phyloP scores from a whole-genome alignment of 2,113 vertebrate genomes.

The Thryonomys swinderianus region DNA sequence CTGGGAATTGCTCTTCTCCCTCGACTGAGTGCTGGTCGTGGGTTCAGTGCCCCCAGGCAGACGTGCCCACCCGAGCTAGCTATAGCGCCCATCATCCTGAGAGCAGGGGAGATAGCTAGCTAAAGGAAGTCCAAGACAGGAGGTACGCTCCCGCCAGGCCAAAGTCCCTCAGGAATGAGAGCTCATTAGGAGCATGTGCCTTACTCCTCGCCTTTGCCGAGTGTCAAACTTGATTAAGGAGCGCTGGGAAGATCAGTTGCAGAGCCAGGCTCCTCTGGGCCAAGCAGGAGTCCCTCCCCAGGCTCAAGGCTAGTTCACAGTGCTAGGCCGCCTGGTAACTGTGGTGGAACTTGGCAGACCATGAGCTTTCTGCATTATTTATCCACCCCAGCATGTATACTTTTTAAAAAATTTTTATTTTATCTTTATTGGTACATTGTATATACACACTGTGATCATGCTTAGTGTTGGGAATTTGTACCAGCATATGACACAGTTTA shows the following conservation, averaged over 20 bases:
- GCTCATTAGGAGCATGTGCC: slow-evolving; percentile 37
- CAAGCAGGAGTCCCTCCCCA: not conserved
- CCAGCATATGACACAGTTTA: no score
- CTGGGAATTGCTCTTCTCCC: not conserved
- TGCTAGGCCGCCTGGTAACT: slow-evolving; percentile 1
- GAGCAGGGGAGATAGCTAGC: not conserved
- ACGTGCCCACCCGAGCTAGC: accelerated
- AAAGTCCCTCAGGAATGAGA: slow-evolving; percentile 62
- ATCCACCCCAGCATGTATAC: not conserved
- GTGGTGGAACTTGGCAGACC: slow-evolving; percentile 44
- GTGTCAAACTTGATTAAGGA: slow-evolving; percentile 80
- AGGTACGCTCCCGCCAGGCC: not conserved
- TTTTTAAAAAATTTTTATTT: slow-evolving; percentile 60
- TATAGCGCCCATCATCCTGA: not conserved
- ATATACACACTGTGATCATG: no score
- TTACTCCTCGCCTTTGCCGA: not conserved
- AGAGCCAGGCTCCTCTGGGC: slow-evolving; percentile 41
- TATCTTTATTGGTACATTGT: no score
- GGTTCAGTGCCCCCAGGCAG: not conserved
- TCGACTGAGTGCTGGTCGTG: not conserved
- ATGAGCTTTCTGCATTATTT: slow-evolving; percentile 12
- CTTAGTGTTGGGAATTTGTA: no score
- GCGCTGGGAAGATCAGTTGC: slow-evolving; percentile 56
- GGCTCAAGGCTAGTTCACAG: not conserved
- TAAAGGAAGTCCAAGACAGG: not conserved